Base-by-base conservation (phyloP, 2,113 vertebrate genomes). In the Apistogramma diplotaenia region DNA sequence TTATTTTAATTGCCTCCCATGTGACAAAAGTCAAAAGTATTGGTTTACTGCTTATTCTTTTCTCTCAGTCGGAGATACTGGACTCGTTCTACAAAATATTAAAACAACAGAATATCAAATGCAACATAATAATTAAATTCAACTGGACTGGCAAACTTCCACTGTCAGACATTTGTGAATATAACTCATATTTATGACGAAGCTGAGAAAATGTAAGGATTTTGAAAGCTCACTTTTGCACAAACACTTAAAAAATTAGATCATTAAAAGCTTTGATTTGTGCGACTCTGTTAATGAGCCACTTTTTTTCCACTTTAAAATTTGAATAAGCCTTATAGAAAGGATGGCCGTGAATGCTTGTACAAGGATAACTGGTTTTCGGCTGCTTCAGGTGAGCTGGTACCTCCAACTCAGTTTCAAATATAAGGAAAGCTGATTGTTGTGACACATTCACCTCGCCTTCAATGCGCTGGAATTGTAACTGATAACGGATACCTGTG, bases 1-100 rank as follows among this genome's bases (percentile, higher is more conserved):
- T 73, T 57, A 81, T 53, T 75, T 84, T 89, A 82, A 86, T 76
- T 86, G 74, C 67, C 35, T 87, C 5, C 40, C 85, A 72, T 75
- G 81, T 65, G 11, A 79, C 76, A 35, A 73, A 54, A 27, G 8
- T n/a, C 58, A 2, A 23, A 65, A 55, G 19, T 70, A 5, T 65
- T 35, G 43, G 60, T 51, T 60, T 35, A 10, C 19, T 56, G 37
- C 16, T 37, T 13, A 67, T 55, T 74, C 55, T 59, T 54, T 31
- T 19, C 51, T 79, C 29, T 70, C 65, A 67, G 31, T 80, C 51
- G 29, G 46, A 83, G 25, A 51, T 70, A 51, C 43, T 8, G 25
- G 18, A 51, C 29, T 51, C 10, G 51, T 29, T 70, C 25, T 49
- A 49, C 40, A 70, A 70, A 49, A 51, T 70, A 70, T 33, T 73